Percentiles rank a stretch among this genome's conserved stretches.
Conservation (phyloP, 1,140 invertebrate species). For the Drosophila elegans region DNA sequence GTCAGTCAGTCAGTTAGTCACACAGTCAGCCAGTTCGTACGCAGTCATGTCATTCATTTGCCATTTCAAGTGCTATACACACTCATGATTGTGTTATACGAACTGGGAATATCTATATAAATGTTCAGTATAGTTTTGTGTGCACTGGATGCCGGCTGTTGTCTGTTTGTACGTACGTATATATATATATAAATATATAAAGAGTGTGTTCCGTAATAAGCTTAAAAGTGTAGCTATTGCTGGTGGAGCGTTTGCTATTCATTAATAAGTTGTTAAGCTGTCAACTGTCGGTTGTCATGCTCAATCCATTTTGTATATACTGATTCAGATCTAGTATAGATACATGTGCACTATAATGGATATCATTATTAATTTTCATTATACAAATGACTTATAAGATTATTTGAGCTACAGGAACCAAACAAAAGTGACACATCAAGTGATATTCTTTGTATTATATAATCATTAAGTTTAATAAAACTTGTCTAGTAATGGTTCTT, state of each 20-base stretch:
- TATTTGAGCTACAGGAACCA: slow-evolving; percentile 8
- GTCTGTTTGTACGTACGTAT: slow-evolving; percentile 13
- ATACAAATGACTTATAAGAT: slow-evolving; percentile 35
- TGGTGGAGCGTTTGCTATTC: slow-evolving; percentile 62
- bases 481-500: background rate
- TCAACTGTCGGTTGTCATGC: slow-evolving; percentile 65
- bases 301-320: slow-evolving; percentile 55
- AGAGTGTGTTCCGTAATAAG: slow-evolving; percentile 66
- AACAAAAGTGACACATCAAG: background rate
- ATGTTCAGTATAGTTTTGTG: slow-evolving; percentile 37
- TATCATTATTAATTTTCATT: slow-evolving; percentile 45
- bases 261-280: slow-evolving; percentile 80
- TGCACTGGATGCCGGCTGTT: slow-evolving; percentile 37
- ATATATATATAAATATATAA: slow-evolving; percentile 21
- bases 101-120: slow-evolving; percentile 17
- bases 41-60: slow-evolving; percentile 79
- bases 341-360: slow-evolving; percentile 31
- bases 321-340: slow-evolving; percentile 29
- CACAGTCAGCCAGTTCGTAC: slow-evolving; percentile 56
- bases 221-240: slow-evolving; percentile 64
- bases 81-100: slow-evolving; percentile 53
- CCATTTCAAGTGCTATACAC: slow-evolving; percentile 78
- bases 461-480: background rate
- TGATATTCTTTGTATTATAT: background rate
- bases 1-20: slow-evolving; percentile 17